A percentile compares a stretch with the other conserved stretches of the same genome.
Evolutionary conservation across 2,113 vertebrate genomes (phyloP).

Genomic region (Charina bottae): DNA sequence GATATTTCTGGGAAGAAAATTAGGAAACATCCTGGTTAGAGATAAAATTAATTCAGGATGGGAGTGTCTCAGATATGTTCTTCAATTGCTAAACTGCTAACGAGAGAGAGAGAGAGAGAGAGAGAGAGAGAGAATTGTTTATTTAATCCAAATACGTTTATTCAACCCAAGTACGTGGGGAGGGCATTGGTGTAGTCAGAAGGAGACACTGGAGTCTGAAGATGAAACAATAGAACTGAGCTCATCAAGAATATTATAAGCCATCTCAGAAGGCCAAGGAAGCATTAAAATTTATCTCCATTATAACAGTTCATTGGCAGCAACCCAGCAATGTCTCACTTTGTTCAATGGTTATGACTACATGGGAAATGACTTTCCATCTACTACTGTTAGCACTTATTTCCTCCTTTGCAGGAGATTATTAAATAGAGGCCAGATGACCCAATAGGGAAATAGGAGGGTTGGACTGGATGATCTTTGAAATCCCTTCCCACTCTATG

Average conservation of each 20-base stretch:
- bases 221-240: background rate
- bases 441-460: background rate
- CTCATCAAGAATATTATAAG: background rate
- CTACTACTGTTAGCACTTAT: background rate
- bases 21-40: background rate
- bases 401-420: background rate
- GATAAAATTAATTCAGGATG: background rate
- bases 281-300: background rate
- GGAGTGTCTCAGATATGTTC: background rate
- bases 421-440: background rate
- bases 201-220: background rate
- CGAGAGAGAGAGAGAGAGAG: too few relatives aligned
- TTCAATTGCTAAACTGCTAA: background rate
- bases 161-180: background rate
- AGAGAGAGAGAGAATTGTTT: background rate
- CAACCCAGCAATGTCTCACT: background rate
- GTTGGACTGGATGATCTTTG: background rate
- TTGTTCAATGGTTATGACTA: background rate
- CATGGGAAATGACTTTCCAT: background rate
- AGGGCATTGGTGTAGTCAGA: background rate
- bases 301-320: background rate
- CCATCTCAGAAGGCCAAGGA: background rate
- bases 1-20: background rate
- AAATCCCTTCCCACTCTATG: background rate
- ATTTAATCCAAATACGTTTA: background rate